Evolutionary conservation across 2,888 invertebrate genomes (phyloP).

Genomic region (Drosophila robusta): DNA sequence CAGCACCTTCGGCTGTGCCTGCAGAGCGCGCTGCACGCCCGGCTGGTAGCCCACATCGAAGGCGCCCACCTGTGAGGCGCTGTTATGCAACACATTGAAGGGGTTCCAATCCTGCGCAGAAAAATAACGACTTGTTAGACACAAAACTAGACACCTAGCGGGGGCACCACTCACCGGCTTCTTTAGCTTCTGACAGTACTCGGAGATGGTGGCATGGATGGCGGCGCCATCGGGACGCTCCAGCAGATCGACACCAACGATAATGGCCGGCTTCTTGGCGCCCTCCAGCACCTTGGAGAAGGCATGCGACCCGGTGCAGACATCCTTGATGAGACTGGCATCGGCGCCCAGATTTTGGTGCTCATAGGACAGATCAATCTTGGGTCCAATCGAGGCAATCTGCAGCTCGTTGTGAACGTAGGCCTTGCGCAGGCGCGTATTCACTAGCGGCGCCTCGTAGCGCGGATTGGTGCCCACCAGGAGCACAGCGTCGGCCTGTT

Average conservation of each 20-base stretch:
- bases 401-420: conserved; percentile 97
- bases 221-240: conserved; percentile 92
- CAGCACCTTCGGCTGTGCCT: conserved; percentile 91
- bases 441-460: conserved; percentile 98
- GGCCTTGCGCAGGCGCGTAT: conserved; percentile 97
- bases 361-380: conserved; percentile 96
- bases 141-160: no score
- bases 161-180: conserved; percentile 84
- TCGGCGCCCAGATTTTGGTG: conserved; percentile 95
- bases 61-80: conserved; percentile 97
- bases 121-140: neutral
- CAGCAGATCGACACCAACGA: conserved; percentile 95
- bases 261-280: conserved; percentile 96
- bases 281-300: conserved; percentile 89
- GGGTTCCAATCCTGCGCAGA: conserved; percentile 88
- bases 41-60: conserved; percentile 97
- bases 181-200: conserved; percentile 88
- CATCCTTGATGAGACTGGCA: conserved; percentile 89
- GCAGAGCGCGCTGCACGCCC: conserved; percentile 87
- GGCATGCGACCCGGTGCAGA: conserved; percentile 90
- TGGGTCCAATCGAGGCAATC: conserved; percentile 94
- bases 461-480: conserved; percentile 98
- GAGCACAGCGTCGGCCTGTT: conserved; percentile 96
- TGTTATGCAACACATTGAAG: conserved; percentile 96
- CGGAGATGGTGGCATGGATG: conserved; percentile 90